Evolutionary conservation across 2,797 vertebrate genomes (phyloP).

Genomic region (Limnodromus scolopaceus): DNA sequence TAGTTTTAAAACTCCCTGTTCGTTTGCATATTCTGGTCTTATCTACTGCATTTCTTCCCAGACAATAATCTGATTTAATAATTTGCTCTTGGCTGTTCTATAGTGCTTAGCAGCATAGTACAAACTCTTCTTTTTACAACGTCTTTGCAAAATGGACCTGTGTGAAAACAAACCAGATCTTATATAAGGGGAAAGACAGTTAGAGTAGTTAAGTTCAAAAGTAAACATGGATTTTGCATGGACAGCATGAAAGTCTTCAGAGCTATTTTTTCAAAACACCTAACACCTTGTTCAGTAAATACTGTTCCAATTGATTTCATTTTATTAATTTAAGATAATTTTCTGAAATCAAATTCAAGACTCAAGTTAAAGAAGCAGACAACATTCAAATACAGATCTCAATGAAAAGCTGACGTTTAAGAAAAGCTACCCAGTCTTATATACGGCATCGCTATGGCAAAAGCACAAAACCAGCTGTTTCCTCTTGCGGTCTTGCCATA

Average conservation of each 20-base stretch:
- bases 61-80: background rate
- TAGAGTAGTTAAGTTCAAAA: background rate
- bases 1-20: background rate
- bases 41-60: background rate
- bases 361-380: background rate
- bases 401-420: background rate
- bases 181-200: background rate
- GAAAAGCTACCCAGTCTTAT: background rate
- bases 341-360: background rate
- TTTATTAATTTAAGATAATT: background rate
- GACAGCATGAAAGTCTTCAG: background rate
- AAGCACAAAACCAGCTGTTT: background rate
- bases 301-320: background rate
- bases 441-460: accelerated
- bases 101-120: background rate
- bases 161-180: background rate
- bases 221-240: background rate
- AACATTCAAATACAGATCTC: background rate
- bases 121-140: background rate
- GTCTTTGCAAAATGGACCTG: background rate
- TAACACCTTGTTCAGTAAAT: background rate
- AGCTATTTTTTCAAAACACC: background rate
- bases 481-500: background rate
- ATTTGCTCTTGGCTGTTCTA: background rate
- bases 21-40: background rate